Percentiles rank a stretch among this genome's conserved stretches.
Conservation (phyloP, 2,797 vertebrate species). For the Fundulus diaphanus region DNA sequence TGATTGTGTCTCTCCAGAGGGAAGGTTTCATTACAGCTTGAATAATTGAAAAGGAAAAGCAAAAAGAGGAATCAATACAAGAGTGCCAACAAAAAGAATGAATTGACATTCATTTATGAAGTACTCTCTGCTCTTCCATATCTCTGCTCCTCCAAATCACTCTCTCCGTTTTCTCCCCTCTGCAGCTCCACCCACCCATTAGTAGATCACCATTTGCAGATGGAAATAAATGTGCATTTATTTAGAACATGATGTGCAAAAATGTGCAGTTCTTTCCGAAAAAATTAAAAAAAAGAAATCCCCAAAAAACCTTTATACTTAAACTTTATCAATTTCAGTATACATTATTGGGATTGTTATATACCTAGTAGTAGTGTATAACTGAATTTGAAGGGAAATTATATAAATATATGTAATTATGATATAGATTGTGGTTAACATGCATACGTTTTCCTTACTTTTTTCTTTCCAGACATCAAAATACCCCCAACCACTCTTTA, state of each 20-base stretch:
- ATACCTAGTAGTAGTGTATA: background rate
- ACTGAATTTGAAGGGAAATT: background rate
- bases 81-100: constrained; percentile 21
- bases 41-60: constrained; percentile 25
- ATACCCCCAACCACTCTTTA: background rate
- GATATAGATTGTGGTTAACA: background rate
- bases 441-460: background rate
- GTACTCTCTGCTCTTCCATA: background rate
- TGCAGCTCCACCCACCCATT: background rate
- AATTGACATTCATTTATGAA: constrained; percentile 27
- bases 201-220: background rate
- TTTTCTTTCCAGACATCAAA: background rate
- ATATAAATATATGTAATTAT: background rate
- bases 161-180: background rate
- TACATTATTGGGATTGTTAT: background rate
- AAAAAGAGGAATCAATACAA: constrained; percentile 28
- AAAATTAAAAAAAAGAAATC: too few species aligned
- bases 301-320: background rate
- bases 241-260: background rate
- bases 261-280: background rate
- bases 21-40: constrained; percentile 34
- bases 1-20: constrained; percentile 14
- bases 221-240: background rate
- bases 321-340: background rate
- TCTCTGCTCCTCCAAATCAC: constrained; percentile 3